Conservation (phyloP, 2,797 vertebrate genomes). For the Helicolenus hilgendorfi region DNA sequence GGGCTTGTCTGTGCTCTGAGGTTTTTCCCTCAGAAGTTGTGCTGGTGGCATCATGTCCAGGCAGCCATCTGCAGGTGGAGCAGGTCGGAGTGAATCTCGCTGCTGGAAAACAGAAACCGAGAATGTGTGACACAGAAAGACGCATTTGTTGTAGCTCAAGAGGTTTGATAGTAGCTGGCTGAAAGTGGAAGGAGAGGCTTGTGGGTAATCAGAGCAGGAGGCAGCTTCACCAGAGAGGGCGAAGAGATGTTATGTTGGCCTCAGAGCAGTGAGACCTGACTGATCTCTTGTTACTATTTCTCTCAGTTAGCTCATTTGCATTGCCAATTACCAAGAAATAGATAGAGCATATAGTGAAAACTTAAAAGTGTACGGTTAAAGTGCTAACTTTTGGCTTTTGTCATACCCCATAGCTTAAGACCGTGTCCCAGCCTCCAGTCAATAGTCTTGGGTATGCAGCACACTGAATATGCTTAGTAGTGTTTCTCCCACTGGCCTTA, state of each 20-base stretch:
- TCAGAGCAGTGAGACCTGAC: neutral
- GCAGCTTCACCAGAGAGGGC: neutral
- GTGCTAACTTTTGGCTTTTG: neutral
- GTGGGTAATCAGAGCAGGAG: neutral
- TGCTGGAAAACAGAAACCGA: constrained; percentile 43
- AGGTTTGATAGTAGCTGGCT: constrained; percentile 15
- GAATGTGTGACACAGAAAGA: constrained; percentile 25
- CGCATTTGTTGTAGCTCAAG: neutral
- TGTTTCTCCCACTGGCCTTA: too few species aligned
- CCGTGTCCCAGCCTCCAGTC: too few species aligned
- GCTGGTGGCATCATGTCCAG: constrained; percentile 76
- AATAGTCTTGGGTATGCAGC: too few species aligned
- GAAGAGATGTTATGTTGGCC: neutral
- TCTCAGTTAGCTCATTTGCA: neutral
- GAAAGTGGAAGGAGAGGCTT: constrained; percentile 2
- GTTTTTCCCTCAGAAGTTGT: constrained; percentile 79
- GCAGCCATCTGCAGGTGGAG: constrained; percentile 82
- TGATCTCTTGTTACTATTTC: neutral
- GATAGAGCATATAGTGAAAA: neutral
- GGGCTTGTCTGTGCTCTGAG: constrained; percentile 78
- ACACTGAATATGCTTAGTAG: too few species aligned
- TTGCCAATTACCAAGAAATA: neutral
- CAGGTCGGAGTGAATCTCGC: constrained; percentile 58
- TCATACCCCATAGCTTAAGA: too few species aligned
- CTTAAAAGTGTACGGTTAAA: neutral